These are phyloP conservation scores for Gavialis gangeticus DNA, from an alignment of 2,113 vertebrate species.

Conservation along the genomic window DNA sequence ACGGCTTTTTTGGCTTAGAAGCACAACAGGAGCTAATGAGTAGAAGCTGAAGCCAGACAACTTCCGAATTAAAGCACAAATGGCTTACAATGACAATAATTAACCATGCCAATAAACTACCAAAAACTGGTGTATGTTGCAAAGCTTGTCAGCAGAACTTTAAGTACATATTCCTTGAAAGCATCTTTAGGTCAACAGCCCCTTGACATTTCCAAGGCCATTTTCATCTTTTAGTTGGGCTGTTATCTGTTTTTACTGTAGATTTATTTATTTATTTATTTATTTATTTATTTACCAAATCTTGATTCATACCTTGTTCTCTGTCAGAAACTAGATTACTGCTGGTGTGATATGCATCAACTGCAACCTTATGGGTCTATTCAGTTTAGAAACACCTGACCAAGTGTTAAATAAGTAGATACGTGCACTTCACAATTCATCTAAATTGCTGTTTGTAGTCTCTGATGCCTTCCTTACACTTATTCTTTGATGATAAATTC, in stretches of 20 bases:
- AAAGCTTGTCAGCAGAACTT: no score
- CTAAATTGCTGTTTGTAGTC: background rate
- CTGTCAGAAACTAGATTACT: background rate
- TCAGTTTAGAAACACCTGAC: background rate
- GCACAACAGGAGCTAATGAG: no score
- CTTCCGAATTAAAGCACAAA: no score
- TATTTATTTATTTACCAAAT: background rate
- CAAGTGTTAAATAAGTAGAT: background rate
- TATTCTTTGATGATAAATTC: background rate
- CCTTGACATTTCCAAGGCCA: no score
- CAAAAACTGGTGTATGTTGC: no score
- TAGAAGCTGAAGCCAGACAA: no score
- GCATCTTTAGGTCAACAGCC: no score
- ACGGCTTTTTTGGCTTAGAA: no score
- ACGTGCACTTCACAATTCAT: background rate
- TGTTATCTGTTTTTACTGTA: background rate
- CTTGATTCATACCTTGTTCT: background rate
- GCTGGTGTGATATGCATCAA: background rate
- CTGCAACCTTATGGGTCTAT: background rate
- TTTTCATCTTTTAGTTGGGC: background rate
- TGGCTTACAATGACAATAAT: no score
- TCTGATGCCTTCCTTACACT: background rate
- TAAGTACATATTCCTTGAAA: no score
- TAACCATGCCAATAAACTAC: no score
- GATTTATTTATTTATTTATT: no score